Evolutionary conservation across 2,888 invertebrate genomes (phyloP).

Genomic region (Megaustenia siamemsis): DNA sequence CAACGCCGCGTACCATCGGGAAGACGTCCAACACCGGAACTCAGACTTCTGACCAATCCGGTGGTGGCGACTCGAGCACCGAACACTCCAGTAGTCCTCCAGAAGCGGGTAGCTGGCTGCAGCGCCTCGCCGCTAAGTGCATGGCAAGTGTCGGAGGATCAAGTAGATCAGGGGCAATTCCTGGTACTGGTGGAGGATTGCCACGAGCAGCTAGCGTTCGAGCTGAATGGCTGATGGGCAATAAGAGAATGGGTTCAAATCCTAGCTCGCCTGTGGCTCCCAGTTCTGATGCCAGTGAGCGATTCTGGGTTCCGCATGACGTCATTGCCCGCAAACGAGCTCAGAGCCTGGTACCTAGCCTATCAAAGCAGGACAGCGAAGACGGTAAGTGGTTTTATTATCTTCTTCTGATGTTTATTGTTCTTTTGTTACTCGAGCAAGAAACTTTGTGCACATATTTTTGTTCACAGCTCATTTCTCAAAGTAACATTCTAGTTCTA

Average conservation of each 20-base stretch:
- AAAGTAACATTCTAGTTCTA: no score
- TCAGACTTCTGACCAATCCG: constrained; percentile 38
- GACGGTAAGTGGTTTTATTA: constrained; percentile 67
- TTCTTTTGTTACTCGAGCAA: no score
- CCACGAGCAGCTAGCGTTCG: constrained; percentile 60
- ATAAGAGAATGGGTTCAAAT: constrained; percentile 71
- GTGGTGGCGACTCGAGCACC: constrained; percentile 31
- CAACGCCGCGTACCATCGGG: constrained; percentile 52
- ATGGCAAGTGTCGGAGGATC: constrained; percentile 57
- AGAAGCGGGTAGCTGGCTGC: constrained; percentile 45
- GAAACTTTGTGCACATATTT: no score
- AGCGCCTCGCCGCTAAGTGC: constrained; percentile 51
- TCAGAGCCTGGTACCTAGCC: constrained; percentile 73
- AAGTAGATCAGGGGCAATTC: constrained; percentile 31
- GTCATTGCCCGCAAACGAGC: constrained; percentile 74
- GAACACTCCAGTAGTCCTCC: constrained; percentile 45
- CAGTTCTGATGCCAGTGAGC: constrained; percentile 66
- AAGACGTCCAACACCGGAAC: constrained; percentile 54
- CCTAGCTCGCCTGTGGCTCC: constrained; percentile 73
- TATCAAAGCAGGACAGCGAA: constrained; percentile 68
- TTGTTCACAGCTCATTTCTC: no score
- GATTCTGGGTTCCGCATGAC: constrained; percentile 78
- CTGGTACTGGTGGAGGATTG: constrained; percentile 46
- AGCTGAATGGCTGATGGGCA: constrained; percentile 64
- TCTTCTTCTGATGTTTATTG: no score